Conservation (phyloP, 2,797 vertebrate genomes). For the Bucorvus abyssinicus region DNA sequence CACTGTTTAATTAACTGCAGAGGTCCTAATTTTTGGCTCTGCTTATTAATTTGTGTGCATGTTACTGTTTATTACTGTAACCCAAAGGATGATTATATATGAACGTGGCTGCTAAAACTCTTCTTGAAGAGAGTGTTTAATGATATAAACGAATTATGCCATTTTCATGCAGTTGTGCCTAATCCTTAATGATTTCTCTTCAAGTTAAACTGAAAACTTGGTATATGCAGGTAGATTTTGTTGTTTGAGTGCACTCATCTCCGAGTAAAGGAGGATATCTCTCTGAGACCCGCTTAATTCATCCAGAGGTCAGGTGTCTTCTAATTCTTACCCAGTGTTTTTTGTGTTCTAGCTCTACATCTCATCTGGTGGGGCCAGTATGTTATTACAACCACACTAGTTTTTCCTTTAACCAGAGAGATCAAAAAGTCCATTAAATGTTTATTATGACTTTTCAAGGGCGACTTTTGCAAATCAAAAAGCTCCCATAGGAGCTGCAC, state of each 20-base stretch:
- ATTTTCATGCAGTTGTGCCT: neutral
- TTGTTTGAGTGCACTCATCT: neutral
- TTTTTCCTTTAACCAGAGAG: neutral
- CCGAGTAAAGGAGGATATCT: neutral
- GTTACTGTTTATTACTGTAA: neutral
- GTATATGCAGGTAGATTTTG: neutral
- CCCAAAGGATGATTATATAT: neutral
- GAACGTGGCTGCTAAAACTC: neutral
- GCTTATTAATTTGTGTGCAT: rapidly evolving
- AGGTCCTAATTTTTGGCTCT: neutral
- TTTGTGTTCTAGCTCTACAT: neutral
- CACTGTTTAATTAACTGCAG: neutral
- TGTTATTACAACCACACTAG: neutral
- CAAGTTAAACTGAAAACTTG: neutral
- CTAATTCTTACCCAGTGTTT: neutral
- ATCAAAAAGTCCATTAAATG: neutral
- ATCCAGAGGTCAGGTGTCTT: neutral
- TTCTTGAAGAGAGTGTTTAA: neutral
- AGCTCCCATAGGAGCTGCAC: neutral
- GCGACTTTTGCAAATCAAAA: neutral
- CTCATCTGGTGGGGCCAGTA: neutral
- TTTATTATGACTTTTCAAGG: neutral
- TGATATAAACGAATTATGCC: neutral
- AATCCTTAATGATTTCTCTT: neutral
- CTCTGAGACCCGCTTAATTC: neutral